Base-by-base conservation (phyloP, 2,888 invertebrate species). In the Lepidocyrtinus sp. region DNA sequence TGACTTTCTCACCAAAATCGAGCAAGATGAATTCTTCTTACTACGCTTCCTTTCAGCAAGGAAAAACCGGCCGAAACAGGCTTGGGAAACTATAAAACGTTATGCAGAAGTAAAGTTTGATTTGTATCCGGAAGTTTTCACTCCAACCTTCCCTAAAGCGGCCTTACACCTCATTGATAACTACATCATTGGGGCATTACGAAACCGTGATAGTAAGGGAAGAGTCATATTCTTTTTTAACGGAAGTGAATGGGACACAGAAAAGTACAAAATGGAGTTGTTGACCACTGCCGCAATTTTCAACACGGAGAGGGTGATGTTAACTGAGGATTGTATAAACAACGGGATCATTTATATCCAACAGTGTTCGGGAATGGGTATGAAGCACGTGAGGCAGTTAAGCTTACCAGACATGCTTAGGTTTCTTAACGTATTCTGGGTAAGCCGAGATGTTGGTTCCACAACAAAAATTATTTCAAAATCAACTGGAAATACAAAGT, bases 221-320 rank as follows among this genome's bases (percentile, higher is more conserved):
- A 55, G 74, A 61, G 3, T 50, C 1, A 63, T 75, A 1, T 65
- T 22, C 17, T 73, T 64, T 17, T 73, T 73, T n/a, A 50, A 64
- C 26, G 73, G 46, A 50, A 73, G 73, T 73, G 17, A 73, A 24
- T 75, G 74, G 74, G 74, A 75, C 55, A 59, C 74, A 5, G 69
- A 69, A 1, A 71, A 76, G 36, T 24, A 26, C 25, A n/a, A 46
- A 0, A 9, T 76, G 19, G 55, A 76, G 7, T 17, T 25, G n/a
- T 24, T 76, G 9, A 21, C 25, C 0, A 59, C 61, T 2, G 15
- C 45, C 2, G 71, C 26, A 0, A 24, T 64, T 24, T 65, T 27
- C 24, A 3, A 59, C 0, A 59, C 46, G 3, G 76, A 76, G 17
- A 7, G 24, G 12, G 1, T 71, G 15, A 22, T 70, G 0, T 3